Percentiles rank a stretch among this genome's conserved stretches.
Evolutionary conservation across 2,797 vertebrate species (phyloP).

Genomic region (Choloepus didactylus): DNA sequence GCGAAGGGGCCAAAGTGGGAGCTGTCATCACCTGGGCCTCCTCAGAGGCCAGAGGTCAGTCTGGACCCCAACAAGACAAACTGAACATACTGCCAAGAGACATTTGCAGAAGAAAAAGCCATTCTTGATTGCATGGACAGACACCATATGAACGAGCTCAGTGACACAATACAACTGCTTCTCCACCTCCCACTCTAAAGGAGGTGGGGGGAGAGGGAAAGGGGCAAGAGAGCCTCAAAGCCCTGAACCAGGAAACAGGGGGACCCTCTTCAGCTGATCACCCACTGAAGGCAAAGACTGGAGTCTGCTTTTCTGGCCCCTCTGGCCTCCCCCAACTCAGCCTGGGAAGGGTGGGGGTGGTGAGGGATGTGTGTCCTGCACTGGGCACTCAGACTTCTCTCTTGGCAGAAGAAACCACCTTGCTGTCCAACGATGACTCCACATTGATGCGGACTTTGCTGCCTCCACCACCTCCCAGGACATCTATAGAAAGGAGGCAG

Average conservation of each 20-base stretch:
- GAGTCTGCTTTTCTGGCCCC: background rate
- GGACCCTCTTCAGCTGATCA: too few species aligned
- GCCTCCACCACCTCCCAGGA: slow-evolving; percentile 59
- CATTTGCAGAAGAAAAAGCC: slow-evolving; percentile 75
- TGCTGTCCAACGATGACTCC: slow-evolving; percentile 85
- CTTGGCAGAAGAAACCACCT: slow-evolving; percentile 67
- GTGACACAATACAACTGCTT: background rate
- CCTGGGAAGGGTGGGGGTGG: background rate
- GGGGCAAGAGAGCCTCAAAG: background rate
- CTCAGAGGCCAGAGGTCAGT: background rate
- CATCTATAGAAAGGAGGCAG: slow-evolving; percentile 61
- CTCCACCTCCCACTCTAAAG: background rate
- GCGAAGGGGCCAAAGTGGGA: background rate
- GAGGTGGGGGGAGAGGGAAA: background rate
- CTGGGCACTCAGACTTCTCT: slow-evolving; percentile 62
- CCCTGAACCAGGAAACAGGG: background rate
- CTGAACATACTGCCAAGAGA: background rate
- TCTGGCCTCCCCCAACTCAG: background rate
- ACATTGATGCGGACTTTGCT: slow-evolving; percentile 70
- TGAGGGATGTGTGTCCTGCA: rapidly evolving
- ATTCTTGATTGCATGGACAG: slow-evolving; percentile 85
- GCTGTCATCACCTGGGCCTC: background rate
- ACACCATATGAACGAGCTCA: background rate
- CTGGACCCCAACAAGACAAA: background rate
- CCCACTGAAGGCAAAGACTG: background rate